Evolutionary conservation across 2,113 vertebrate genomes (phyloP).

Genomic region (Eurystomus gularis): DNA sequence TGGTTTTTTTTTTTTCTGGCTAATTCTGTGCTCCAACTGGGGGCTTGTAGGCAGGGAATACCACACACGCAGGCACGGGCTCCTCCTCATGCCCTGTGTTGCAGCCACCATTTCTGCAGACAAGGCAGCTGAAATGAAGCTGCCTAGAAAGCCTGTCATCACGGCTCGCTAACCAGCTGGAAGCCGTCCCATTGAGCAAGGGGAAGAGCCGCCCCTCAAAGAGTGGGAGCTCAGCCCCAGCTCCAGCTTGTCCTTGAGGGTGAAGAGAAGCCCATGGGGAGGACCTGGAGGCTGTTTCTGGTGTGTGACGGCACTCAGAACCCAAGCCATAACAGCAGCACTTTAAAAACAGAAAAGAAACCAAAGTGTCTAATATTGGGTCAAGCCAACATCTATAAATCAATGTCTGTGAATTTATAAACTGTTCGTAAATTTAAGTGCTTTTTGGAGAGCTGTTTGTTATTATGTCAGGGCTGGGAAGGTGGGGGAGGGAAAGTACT

Average conservation of each 20-base stretch:
- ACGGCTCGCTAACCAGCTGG: slow-evolving; percentile 3
- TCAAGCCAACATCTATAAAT: slow-evolving; percentile 78
- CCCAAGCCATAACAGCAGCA: slow-evolving; percentile 73
- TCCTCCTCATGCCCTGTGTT: neutral
- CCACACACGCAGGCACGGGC: slow-evolving; percentile 11
- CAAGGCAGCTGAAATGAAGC: neutral
- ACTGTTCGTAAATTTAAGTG: slow-evolving; percentile 81
- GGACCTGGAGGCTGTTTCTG: slow-evolving; percentile 14
- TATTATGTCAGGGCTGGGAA: slow-evolving; percentile 60
- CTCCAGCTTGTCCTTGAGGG: rapidly evolving
- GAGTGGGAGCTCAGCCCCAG: neutral
- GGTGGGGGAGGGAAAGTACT: slow-evolving; percentile 24
- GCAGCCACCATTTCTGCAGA: slow-evolving; percentile 35
- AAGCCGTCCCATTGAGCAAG: neutral
- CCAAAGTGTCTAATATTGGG: slow-evolving; percentile 70
- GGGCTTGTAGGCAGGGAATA: neutral
- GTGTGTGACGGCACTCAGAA: slow-evolving; percentile 59
- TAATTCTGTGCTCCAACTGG: neutral
- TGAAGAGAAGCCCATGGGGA: rapidly evolving
- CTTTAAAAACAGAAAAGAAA: slow-evolving; percentile 67
- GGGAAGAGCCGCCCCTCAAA: slow-evolving; percentile 1
- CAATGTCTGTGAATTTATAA: slow-evolving; percentile 79
- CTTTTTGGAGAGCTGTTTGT: slow-evolving; percentile 78
- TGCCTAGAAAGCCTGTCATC: slow-evolving; percentile 48
- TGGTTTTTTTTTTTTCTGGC: neutral